Conservation (phyloP, 2,797 vertebrate genomes). For the Hozukius guyotensis region DNA sequence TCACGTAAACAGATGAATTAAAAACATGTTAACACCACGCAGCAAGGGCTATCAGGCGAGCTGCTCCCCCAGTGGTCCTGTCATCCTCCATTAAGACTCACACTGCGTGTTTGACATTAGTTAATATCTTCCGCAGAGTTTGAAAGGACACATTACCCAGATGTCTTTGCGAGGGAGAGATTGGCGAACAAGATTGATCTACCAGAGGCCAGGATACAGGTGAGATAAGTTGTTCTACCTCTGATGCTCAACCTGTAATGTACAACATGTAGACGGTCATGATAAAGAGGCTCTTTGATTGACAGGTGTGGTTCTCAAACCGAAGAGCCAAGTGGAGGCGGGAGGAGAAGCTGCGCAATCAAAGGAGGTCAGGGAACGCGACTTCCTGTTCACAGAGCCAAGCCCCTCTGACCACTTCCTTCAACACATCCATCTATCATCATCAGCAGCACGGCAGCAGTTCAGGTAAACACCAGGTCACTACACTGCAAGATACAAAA, state of each 20-base stretch:
- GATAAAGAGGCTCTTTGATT: conserved; percentile 34
- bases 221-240: conserved; percentile 31
- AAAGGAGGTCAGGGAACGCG: conserved; percentile 84
- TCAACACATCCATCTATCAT: conserved; percentile 86
- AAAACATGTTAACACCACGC: conserved; percentile 17
- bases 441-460: conserved; percentile 84
- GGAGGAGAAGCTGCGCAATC: conserved; percentile 90
- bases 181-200: conserved; percentile 90
- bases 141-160: conserved; percentile 91
- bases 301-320: conserved; percentile 92
- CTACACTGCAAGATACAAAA: neutral
- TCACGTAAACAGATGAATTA: neutral
- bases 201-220: conserved; percentile 91
- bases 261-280: neutral
- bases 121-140: conserved; percentile 82
- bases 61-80: conserved; percentile 23
- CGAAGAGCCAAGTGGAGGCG: conserved; percentile 91
- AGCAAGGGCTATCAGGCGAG: conserved; percentile 3
- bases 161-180: conserved; percentile 89
- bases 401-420: conserved; percentile 84
- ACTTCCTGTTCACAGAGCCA: conserved; percentile 85
- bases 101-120: conserved; percentile 50
- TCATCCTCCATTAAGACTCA: conserved; percentile 15
- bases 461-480: conserved; percentile 76
- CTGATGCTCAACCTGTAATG: neutral